Percentiles rank a stretch among this genome's conserved stretches.
These are phyloP conservation scores for Scomber japonicus DNA, from an alignment of 2,113 vertebrate species.

Conservation along the genomic window DNA sequence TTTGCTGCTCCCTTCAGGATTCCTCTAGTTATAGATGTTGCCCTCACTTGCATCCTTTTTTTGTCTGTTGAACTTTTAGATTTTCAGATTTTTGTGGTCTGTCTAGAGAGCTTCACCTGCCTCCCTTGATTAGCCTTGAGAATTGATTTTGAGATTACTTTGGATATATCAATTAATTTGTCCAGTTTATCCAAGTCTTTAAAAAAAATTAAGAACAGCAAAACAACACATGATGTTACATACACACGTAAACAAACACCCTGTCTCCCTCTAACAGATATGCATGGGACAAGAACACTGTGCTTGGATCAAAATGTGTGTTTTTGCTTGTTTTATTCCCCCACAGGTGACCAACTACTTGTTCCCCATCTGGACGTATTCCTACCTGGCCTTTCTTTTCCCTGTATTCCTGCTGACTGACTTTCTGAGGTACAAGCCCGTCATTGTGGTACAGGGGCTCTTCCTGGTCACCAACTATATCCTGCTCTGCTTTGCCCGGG, in stretches of 20 bases:
- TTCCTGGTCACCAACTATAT: constrained; percentile 79
- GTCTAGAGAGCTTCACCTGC: too few species aligned
- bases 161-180: too few species aligned
- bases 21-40: too few species aligned
- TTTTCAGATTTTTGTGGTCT: too few species aligned
- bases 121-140: too few species aligned
- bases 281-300: background rate
- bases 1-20: too few species aligned
- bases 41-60: too few species aligned
- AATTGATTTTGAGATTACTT: too few species aligned
- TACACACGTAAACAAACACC: background rate
- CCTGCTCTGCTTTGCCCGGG: constrained; percentile 78
- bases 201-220: too few species aligned
- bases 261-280: background rate
- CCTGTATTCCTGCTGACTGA: constrained; percentile 84
- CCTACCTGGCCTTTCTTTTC: constrained; percentile 80
- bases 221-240: background rate
- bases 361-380: constrained; percentile 86
- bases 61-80: too few species aligned
- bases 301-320: background rate
- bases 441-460: constrained; percentile 79
- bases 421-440: constrained; percentile 80
- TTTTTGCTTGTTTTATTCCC: constrained; percentile 26
- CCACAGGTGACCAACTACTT: constrained; percentile 82
- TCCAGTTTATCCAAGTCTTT: too few species aligned